Base-by-base conservation (phyloP, 2,888 invertebrate species). In the Brenthis daphne region DNA sequence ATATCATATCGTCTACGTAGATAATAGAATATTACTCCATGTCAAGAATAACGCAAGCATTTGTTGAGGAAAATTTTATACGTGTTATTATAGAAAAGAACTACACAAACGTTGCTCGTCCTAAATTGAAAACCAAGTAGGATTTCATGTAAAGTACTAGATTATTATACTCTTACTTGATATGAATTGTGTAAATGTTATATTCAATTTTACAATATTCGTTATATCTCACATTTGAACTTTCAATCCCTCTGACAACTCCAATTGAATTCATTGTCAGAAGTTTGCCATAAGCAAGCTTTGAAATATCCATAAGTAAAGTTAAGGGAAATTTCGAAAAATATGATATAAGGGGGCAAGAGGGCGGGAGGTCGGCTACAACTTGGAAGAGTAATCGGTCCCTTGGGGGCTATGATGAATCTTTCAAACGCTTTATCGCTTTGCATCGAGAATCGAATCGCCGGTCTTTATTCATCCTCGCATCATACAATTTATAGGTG, bases 361-460 rank as follows among this genome's bases (percentile, higher is more conserved):
- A 83, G 85, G 82, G 83, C 79, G 80, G 84, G 82, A 84, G 84
- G 82, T 80, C 80, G 84, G 84, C 82, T 82, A 81, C 85, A 88
- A 90, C 82, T 90, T 90, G 78, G 85, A 85, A 86, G 87, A 91
- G 85, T 81, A 87, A 91, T 91, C 81, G 89, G 80, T 82, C 91
- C 86, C 89, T 75, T 71, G 88, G 85, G 90, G 81, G 85, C 83
- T 77, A 84, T 87, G 90, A 92, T 91, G 91, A 91, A 91, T 90
- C 89, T 89, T 89, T 89, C 86, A 88, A 87, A 88, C 89, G 87
- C 85, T 89, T 90, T 90, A 89, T 89, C 89, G 89, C 83, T 85
- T 84, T 83, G 85, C 85, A 88, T 87, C 85, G 83, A 79, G 86
- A 88, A 86, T 87, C 87, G 86, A 89, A 88, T 84, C 85, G 82